These are phyloP conservation scores for Aphidoletes aphidimyza DNA, from an alignment of 2,888 invertebrate genomes.

Conservation along the genomic window DNA sequence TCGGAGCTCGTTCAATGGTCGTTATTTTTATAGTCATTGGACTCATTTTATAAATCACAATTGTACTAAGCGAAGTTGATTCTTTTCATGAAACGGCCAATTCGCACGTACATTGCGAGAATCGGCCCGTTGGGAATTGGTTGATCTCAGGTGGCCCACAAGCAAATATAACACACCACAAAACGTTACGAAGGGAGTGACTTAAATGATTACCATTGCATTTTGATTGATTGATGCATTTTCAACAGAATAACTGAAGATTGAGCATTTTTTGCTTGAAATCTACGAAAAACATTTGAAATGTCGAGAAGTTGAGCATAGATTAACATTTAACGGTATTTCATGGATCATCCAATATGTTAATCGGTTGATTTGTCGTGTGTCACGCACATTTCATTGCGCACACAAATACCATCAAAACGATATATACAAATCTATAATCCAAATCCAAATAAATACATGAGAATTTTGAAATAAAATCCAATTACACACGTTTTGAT, in stretches of 20 bases:
- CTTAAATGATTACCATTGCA: neutral
- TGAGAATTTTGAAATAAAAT: neutral
- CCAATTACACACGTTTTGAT: conserved; percentile 27
- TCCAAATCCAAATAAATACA: conserved; percentile 5
- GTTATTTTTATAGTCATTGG: conserved; percentile 28
- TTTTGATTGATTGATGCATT: conserved; percentile 28
- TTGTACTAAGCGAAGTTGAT: neutral
- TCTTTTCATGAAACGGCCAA: neutral
- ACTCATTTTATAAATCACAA: conserved; percentile 48
- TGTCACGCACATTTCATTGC: conserved; percentile 43
- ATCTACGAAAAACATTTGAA: neutral
- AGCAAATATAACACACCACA: too few relatives aligned
- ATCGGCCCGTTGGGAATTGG: neutral
- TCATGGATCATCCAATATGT: conserved; percentile 35
- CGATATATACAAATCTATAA: neutral
- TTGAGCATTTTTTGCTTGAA: neutral
- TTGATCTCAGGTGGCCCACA: conserved; percentile 8
- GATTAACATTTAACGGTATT: conserved; percentile 53
- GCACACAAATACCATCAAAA: too few relatives aligned
- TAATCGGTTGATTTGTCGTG: conserved; percentile 26
- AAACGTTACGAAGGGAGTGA: neutral
- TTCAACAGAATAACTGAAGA: neutral
- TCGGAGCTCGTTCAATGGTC: neutral
- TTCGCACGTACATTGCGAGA: neutral
- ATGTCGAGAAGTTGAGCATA: too few relatives aligned